A percentile compares a stretch with the other conserved stretches of the same genome.
Conservation (phyloP, 2,113 vertebrate genomes). For the Ailuropoda melanoleuca region DNA sequence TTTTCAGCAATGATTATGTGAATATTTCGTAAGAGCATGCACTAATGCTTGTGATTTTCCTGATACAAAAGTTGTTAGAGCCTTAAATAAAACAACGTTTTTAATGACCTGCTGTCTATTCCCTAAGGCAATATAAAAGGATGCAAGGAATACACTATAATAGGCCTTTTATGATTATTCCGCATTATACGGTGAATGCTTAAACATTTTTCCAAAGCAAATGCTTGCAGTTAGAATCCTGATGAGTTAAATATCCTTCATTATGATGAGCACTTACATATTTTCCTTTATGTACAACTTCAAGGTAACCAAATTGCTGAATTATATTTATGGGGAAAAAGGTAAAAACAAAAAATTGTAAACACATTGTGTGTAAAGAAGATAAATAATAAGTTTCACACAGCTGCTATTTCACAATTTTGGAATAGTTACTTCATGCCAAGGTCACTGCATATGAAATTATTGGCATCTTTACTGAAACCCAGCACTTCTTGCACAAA, state of each 20-base stretch:
- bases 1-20: not conserved
- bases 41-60: conserved; percentile 36
- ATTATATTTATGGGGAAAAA: conserved; percentile 38
- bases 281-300: conserved; percentile 43
- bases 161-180: conserved; percentile 51
- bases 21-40: not conserved
- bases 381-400: conserved; percentile 53
- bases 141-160: conserved; percentile 31
- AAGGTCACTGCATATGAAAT: conserved; percentile 21
- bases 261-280: not conserved
- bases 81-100: conserved; percentile 43
- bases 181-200: conserved; percentile 34
- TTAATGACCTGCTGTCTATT: conserved; percentile 56
- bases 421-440: conserved; percentile 56
- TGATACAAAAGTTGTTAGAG: not conserved
- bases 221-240: conserved; percentile 59
- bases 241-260: conserved; percentile 59
- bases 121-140: conserved; percentile 34
- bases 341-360: not conserved
- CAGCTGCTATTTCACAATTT: conserved; percentile 57
- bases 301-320: conserved; percentile 49
- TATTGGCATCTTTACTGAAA: conserved; percentile 70
- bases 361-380: conserved; percentile 45
- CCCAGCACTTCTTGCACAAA: not conserved
- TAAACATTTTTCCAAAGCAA: conserved; percentile 63